A percentile compares a stretch with the other conserved stretches of the same genome.
Evolutionary conservation across 2,888 invertebrate genomes (phyloP).

Genomic region (Phoenoteleia sp.): DNA sequence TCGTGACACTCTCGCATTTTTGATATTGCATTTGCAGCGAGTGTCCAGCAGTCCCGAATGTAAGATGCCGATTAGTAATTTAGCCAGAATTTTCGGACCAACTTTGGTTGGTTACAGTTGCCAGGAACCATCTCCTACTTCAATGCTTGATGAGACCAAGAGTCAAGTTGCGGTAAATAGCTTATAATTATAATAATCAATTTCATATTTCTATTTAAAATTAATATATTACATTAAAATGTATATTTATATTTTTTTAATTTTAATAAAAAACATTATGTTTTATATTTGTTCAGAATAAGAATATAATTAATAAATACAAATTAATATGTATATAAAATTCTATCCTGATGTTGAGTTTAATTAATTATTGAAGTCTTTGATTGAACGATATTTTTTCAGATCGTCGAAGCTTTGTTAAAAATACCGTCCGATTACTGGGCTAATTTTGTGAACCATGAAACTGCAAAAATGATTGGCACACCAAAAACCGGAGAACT

Average conservation of each 20-base stretch:
- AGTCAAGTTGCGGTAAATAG: slow-evolving; percentile 92
- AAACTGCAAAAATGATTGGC: slow-evolving; percentile 78
- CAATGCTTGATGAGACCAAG: slow-evolving; percentile 92
- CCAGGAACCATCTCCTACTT: slow-evolving; percentile 90
- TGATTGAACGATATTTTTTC: slow-evolving; percentile 44
- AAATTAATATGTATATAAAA: too few species aligned
- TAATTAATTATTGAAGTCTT: slow-evolving; percentile 23
- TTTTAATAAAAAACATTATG: too few species aligned
- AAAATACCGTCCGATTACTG: slow-evolving; percentile 92
- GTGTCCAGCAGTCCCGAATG: slow-evolving; percentile 94
- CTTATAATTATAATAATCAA: too few species aligned
- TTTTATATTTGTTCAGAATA: too few species aligned
- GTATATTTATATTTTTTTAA: not conserved
- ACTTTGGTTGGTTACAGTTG: slow-evolving; percentile 97
- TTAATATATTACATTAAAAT: not conserved
- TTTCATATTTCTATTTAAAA: not conserved
- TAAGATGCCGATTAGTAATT: slow-evolving; percentile 96
- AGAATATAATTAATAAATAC: too few species aligned
- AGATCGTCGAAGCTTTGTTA: slow-evolving; percentile 91
- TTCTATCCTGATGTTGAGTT: too few species aligned
- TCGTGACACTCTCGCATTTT: slow-evolving; percentile 97
- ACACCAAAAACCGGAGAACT: slow-evolving; percentile 83
- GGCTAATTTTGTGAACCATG: slow-evolving; percentile 90
- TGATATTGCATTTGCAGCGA: slow-evolving; percentile 96
- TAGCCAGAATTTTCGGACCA: slow-evolving; percentile 97